These are phyloP conservation scores for Botia almorhae DNA, from an alignment of 2,797 vertebrate species.

Conservation along the genomic window DNA sequence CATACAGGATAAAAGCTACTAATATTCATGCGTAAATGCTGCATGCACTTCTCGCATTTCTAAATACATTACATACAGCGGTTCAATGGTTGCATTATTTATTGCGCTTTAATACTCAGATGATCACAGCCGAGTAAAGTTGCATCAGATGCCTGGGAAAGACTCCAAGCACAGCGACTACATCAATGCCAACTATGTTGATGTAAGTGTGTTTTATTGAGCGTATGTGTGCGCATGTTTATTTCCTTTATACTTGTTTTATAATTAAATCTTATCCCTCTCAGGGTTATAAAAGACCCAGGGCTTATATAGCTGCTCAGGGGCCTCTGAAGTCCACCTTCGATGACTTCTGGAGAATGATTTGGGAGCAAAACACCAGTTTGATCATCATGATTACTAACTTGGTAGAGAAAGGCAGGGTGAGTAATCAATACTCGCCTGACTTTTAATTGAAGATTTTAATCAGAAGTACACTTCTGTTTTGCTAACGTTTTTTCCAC, in stretches of 20 bases:
- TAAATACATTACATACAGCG: conserved; percentile 20
- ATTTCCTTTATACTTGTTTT: conserved; percentile 19
- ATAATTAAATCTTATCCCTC: conserved; percentile 62
- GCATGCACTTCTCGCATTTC: conserved; percentile 7
- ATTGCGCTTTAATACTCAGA: conserved; percentile 73
- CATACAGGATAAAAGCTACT: neutral
- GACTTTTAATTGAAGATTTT: neutral
- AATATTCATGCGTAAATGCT: conserved; percentile 13
- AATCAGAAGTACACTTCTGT: neutral
- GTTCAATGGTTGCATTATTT: conserved; percentile 22
- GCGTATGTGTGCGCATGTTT: conserved; percentile 7
- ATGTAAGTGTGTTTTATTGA: conserved; percentile 82
- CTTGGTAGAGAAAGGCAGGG: conserved; percentile 97
- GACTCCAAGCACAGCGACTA: conserved; percentile 99
- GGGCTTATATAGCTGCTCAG: conserved; percentile 97
- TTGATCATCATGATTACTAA: conserved; percentile 99
- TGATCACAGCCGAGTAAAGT: conserved; percentile 98
- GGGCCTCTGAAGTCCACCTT: conserved; percentile 98
- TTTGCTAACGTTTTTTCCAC: too few relatives aligned
- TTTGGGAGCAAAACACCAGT: conserved; percentile 97
- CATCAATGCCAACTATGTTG: conserved; percentile 98
- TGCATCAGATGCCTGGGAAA: conserved; percentile 93
- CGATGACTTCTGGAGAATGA: conserved; percentile 99
- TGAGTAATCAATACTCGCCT: conserved; percentile 71
- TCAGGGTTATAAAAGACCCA: conserved; percentile 96